Conservation (phyloP, 2,113 vertebrate genomes). For the Pongo abelii region DNA sequence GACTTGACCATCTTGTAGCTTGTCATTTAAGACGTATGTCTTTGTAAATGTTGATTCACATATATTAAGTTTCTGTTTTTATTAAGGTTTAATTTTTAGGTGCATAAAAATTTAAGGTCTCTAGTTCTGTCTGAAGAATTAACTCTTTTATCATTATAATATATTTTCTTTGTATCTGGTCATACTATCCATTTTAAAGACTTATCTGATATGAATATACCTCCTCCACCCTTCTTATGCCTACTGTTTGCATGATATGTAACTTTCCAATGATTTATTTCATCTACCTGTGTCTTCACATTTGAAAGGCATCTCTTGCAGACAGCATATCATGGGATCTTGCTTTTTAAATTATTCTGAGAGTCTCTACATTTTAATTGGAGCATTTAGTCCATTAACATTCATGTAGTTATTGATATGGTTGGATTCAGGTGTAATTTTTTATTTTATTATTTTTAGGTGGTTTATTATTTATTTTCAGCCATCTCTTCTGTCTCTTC, state of each 20-base stretch:
- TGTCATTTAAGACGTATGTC: not conserved
- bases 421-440: not conserved
- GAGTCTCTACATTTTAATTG: not conserved
- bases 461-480: not conserved
- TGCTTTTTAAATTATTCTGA: not conserved
- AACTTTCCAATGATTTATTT: constrained; percentile 5
- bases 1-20: not conserved
- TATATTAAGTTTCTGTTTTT: not conserved
- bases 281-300: not conserved
- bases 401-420: not conserved
- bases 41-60: not conserved
- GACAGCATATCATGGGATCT: not conserved
- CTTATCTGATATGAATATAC: not conserved
- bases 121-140: not conserved
- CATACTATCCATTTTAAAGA: not conserved
- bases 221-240: not conserved
- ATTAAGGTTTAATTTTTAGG: not conserved
- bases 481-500: not conserved
- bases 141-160: not conserved
- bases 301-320: not conserved
- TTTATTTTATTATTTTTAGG: not conserved
- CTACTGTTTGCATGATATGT: not conserved
- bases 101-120: not conserved
- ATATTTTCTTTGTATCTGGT: not conserved
- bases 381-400: not conserved